Base-by-base conservation (phyloP, 2,888 invertebrate species). In the Sarcophaga subvicina region DNA sequence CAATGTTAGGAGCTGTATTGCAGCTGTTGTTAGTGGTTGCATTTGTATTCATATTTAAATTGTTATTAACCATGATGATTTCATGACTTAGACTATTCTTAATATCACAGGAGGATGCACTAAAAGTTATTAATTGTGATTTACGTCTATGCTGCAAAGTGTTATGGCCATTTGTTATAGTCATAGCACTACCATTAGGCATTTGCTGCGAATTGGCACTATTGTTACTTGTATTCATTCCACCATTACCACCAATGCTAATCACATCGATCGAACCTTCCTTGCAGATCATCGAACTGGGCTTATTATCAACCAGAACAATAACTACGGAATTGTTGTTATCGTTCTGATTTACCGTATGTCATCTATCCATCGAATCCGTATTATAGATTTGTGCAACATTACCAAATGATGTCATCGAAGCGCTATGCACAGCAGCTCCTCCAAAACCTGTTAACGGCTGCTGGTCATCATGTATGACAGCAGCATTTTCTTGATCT, bases 241-340 rank as follows among this genome's bases (percentile, higher is more conserved):
- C 62, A 78, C 87, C 83, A 83, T 88, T 88, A 77, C 89, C 84
- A 84, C 89, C 88, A 64, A 89, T 89, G 86, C 89, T 88, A 37
- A 91, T 90, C 5, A 91, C 88, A 89, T 91, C 91, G 86, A 90
- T 90, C 88, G 90, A 89, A 83, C 91, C 91, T 87, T 93, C 92
- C 85, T 92, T 92, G 89, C 93, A 93, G 89, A 92, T 93, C 93
- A 93, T 93, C 89, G 92, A 92, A 86, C 92, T 93, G 80, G 93
- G 93, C 84, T 93, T 93, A 87, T 93, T 93, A 90, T 93, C 93
- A 92, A 93, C 93, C 93, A 93, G 90, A 88, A 93, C 93, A 90
- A 93, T 93, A 92, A 93, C 93, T 87, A 93, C 93, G 47, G 92
- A 93, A 83, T 93, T 93, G 90, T 92, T 93, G 90, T 93, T 92